Conservation (phyloP, 1,140 invertebrate genomes). For the Aphelenchoides avenae region DNA sequence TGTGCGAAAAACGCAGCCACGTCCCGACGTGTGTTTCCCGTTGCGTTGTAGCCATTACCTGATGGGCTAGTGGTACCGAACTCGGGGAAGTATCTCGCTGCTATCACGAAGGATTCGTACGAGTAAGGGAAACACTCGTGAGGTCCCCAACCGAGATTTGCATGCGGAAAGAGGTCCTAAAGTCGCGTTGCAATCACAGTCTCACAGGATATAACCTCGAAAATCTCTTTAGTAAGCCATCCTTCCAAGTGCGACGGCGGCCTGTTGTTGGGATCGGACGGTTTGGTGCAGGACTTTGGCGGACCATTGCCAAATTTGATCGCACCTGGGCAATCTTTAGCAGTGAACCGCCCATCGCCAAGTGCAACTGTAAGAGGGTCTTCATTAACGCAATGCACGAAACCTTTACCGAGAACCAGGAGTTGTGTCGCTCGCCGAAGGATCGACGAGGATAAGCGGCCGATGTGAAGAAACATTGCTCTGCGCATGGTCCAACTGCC, state of each 20-base stretch:
- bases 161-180: conserved; percentile 52
- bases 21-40: conserved; percentile 28
- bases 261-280: conserved; percentile 20
- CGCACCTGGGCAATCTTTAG: background rate
- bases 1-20: conserved; percentile 45
- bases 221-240: conserved; percentile 40
- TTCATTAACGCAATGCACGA: too few species aligned
- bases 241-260: conserved; percentile 24
- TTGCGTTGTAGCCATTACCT: conserved; percentile 10
- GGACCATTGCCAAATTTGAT: conserved; percentile 11
- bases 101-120: conserved; percentile 53
- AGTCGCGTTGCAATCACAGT: background rate
- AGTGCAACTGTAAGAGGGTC: too few species aligned
- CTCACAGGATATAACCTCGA: conserved; percentile 21
- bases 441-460: too few species aligned
- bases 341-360: background rate
- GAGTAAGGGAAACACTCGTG: conserved; percentile 52
- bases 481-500: too few species aligned
- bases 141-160: conserved; percentile 56
- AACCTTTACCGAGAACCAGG: too few species aligned
- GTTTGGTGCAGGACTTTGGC: background rate
- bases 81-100: conserved; percentile 57
- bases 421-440: too few species aligned
- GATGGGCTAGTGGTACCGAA: conserved; percentile 39
- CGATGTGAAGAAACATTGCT: too few species aligned